These are phyloP conservation scores for Diaprepes abbreviatus DNA, from an alignment of 2,888 invertebrate genomes.

Conservation along the genomic window DNA sequence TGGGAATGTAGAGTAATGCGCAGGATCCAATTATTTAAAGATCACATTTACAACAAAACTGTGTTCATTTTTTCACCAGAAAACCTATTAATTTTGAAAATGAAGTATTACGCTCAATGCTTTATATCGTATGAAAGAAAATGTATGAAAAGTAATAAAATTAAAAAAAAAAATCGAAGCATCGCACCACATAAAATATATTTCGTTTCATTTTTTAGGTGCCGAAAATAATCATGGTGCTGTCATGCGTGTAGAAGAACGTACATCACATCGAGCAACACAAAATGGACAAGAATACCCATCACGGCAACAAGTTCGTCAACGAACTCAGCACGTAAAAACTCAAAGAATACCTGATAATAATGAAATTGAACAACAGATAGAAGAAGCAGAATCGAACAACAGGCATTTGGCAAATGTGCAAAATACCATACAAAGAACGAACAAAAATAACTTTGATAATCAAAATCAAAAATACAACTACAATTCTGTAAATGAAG, in stretches of 20 bases:
- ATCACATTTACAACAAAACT: too few species aligned
- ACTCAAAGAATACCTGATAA: constrained; percentile 42
- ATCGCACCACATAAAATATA: too few species aligned
- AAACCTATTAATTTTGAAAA: too few species aligned
- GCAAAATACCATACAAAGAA: constrained; percentile 23
- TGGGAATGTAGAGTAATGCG: too few species aligned
- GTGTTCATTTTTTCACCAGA: too few species aligned
- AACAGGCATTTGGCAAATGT: constrained; percentile 45
- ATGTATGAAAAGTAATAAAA: too few species aligned
- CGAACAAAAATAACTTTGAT: neutral
- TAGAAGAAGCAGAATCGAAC: constrained; percentile 46
- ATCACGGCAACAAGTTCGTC: constrained; percentile 21
- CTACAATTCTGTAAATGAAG: constrained; percentile 12
- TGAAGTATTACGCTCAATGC: too few species aligned
- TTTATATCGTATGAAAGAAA: too few species aligned
- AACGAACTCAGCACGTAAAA: constrained; percentile 15
- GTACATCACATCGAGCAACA: constrained; percentile 49
- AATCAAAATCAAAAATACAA: constrained; percentile 17
- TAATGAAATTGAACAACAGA: constrained; percentile 42
- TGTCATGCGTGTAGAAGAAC: constrained; percentile 57
- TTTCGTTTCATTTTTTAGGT: constrained; percentile 50
- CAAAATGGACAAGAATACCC: constrained; percentile 49
- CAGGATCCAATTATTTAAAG: too few species aligned
- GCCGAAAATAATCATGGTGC: constrained; percentile 62
- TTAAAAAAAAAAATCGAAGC: too few species aligned